Base-by-base conservation (phyloP, 2,888 invertebrate genomes). In the Habroteleia sp. region DNA sequence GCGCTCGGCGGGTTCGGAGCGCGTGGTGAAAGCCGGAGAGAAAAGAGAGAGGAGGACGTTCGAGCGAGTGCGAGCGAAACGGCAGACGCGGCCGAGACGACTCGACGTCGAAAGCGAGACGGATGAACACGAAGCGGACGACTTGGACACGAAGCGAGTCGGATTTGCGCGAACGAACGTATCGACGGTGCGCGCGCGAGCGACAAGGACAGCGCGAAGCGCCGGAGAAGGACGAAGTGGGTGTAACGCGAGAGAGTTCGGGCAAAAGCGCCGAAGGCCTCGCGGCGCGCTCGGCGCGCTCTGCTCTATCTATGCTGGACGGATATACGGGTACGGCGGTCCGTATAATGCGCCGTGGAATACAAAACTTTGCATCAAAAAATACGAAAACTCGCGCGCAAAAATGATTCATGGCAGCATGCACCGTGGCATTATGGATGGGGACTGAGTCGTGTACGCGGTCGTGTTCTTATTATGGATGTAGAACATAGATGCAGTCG, bases 181-280 rank as follows among this genome's bases (percentile, higher is more conserved):
- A 62, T 41, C 39, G 44, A 29, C 4, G 44, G 3, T 7, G 7
- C 6, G 39, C 17, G 46, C 29, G 25, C 7, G 56, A 25, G 50
- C 6, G 17, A 48, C 44, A 14, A 42, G 65, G 63, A 42, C 6
- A 14, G n/a, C 46, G 27, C 3, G 25, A 14, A 29, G 42, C 5
- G 5, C 2, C 13, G 14, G 31, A 73, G 7, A 60, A 73, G 60
- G 73, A 73, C 31, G 27, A 27, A 27, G 11, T 8, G 50, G 16
- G 41, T 66, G 56, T 74, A 74, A 74, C 62, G 68, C 62, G 68
- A 74, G 74, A 74, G 74, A 68, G 66, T 48, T 37, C 52, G 39
- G 68, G 68, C 62, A 68, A 74, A 62, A 74, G 66, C 62, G 66
- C 68, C 73, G 66, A 66, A 73, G 73, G 73, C 72, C 66, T 63